These are phyloP conservation scores for Echinops telfairi DNA, from an alignment of 2,113 vertebrate species.

Conservation along the genomic window DNA sequence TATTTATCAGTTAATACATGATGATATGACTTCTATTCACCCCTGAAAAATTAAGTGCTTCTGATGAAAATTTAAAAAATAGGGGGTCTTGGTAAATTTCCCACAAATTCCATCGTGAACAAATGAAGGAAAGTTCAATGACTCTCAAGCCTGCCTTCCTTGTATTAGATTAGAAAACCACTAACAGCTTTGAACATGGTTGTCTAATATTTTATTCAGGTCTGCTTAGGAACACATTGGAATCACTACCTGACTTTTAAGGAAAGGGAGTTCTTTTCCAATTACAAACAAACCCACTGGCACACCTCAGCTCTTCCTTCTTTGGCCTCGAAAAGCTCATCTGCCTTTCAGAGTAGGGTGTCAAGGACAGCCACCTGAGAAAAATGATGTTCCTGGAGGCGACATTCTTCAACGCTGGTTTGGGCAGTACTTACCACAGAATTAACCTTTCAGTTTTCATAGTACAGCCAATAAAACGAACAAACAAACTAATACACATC, in stretches of 20 bases:
- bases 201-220: conserved; percentile 80
- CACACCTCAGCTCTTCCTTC: conserved; percentile 71
- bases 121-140: conserved; percentile 74
- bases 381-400: conserved; percentile 68
- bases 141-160: conserved; percentile 58
- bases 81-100: conserved; percentile 53
- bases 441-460: conserved; percentile 66
- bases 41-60: conserved; percentile 35
- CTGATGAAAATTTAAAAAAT: conserved; percentile 31
- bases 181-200: conserved; percentile 71
- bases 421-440: conserved; percentile 56
- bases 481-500: conserved; percentile 3
- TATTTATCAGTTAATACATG: conserved; percentile 31
- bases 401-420: conserved; percentile 67
- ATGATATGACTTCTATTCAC: neutral
- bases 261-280: conserved; percentile 75
- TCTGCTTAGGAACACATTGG: conserved; percentile 76
- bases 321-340: conserved; percentile 76
- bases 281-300: conserved; percentile 80
- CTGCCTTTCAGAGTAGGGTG: conserved; percentile 79
- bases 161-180: conserved; percentile 74
- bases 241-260: conserved; percentile 81
- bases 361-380: conserved; percentile 72
- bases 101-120: conserved; percentile 34
- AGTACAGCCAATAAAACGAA: conserved; percentile 48